Percentiles rank a stretch among this genome's conserved stretches.
Conservation (phyloP, 2,113 vertebrate species). For the Muntiacus muntjak region DNA sequence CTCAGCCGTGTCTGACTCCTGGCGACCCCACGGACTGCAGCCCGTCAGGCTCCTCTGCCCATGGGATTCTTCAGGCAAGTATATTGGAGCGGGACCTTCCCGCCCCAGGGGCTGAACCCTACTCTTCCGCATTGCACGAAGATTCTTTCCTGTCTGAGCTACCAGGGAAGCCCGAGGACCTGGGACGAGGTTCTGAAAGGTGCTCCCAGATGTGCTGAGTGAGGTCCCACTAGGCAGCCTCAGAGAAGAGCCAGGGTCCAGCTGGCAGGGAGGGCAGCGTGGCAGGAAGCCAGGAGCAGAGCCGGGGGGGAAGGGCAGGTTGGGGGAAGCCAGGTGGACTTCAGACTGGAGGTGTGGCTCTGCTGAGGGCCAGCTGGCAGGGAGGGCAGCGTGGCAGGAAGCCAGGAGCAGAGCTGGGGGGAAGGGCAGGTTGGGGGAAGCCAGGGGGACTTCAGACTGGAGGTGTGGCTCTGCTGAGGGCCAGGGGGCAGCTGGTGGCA, state of each 20-base stretch:
- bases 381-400: not conserved
- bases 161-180: not conserved
- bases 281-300: not conserved
- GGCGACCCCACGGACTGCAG: not conserved
- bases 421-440: not conserved
- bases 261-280: not conserved
- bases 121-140: not conserved
- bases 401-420: not conserved
- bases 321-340: not conserved
- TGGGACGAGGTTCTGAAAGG: not conserved
- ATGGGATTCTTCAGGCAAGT: not conserved
- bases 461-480: accelerated
- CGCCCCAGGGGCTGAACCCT: not conserved
- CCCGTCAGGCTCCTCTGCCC: not conserved
- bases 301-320: not conserved
- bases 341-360: accelerated
- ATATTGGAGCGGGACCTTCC: not conserved
- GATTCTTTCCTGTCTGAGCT: not conserved
- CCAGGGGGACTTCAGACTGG: not conserved
- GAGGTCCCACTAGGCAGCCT: not conserved
- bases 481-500: not conserved
- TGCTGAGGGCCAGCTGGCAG: no score
- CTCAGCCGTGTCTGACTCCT: not conserved
- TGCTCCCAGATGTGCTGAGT: not conserved
- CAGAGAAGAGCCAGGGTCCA: not conserved